Evolutionary conservation across 2,797 vertebrate genomes (phyloP).

Genomic region (Diceros bicornis): DNA sequence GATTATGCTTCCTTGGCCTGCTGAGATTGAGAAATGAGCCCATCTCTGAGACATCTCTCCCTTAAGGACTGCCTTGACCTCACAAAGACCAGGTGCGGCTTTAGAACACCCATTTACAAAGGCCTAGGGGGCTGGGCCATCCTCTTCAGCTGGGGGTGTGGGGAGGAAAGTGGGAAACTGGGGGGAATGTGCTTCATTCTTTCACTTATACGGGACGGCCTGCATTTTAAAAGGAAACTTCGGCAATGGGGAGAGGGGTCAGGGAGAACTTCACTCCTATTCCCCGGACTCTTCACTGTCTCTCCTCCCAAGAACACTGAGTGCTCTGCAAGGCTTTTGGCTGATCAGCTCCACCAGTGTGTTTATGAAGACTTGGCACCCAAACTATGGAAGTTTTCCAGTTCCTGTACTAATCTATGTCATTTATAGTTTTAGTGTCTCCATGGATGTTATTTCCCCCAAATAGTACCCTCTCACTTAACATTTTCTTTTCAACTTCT

Average conservation of each 20-base stretch:
- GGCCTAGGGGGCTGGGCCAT: not conserved
- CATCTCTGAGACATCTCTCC: not conserved
- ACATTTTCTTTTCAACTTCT: not conserved
- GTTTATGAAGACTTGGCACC: not conserved
- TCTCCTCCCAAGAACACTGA: not conserved
- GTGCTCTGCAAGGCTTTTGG: not conserved
- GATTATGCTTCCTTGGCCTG: not conserved
- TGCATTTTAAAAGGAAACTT: not conserved
- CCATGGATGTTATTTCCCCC: not conserved
- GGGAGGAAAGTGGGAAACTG: accelerated
- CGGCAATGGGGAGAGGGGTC: not conserved
- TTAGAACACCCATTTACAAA: not conserved
- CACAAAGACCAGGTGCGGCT: not conserved
- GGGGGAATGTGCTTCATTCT: no score
- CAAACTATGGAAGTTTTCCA: not conserved
- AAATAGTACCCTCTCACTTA: not conserved
- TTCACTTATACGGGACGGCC: no score
- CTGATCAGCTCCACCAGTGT: accelerated
- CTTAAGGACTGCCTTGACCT: not conserved
- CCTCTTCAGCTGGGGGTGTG: not conserved
- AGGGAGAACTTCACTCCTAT: accelerated
- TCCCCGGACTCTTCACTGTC: not conserved
- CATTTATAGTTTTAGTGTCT: not conserved
- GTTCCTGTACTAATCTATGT: not conserved
- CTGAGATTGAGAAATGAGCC: not conserved